Percentiles rank a stretch among this genome's conserved stretches.
phyloP scores from a whole-genome alignment of 1,140 invertebrate species.

The Ylistrum balloti region DNA sequence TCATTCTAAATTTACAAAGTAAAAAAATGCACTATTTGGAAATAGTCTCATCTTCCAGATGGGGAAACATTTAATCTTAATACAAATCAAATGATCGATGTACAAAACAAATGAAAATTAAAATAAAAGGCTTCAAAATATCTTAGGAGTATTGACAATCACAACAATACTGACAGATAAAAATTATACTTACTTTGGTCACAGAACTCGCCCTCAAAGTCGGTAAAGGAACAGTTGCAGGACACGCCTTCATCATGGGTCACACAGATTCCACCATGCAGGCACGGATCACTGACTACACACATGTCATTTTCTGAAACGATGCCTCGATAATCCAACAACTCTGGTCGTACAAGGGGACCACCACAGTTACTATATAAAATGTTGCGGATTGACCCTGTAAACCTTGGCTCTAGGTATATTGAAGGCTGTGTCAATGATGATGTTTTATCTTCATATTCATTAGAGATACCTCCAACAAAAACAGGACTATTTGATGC shows the following conservation, averaged over 20 bases:
- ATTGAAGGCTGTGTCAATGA: constrained; percentile 71
- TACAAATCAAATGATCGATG: too few relatives aligned
- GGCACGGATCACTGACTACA: constrained; percentile 94
- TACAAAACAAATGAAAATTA: too few relatives aligned
- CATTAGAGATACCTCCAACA: constrained; percentile 74
- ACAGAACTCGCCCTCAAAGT: constrained; percentile 95
- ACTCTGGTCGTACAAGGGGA: constrained; percentile 62
- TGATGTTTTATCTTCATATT: constrained; percentile 79
- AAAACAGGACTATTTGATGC: constrained; percentile 83
- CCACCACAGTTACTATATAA: constrained; percentile 75
- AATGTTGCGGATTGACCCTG: constrained; percentile 75
- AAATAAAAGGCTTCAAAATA: background rate
- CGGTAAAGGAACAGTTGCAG: constrained; percentile 95
- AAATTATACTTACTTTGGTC: constrained; percentile 90
- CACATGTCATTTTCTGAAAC: constrained; percentile 87
- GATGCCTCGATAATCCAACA: constrained; percentile 82
- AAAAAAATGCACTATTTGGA: too few relatives aligned
- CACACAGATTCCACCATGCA: constrained; percentile 96
- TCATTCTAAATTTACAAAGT: too few relatives aligned
- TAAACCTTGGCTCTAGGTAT: constrained; percentile 73
- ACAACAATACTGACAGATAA: constrained; percentile 36
- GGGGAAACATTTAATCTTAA: too few relatives aligned
- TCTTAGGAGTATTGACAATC: background rate
- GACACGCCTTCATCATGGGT: constrained; percentile 95
- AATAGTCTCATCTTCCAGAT: too few relatives aligned